Base-by-base conservation (phyloP, 2,113 vertebrate species). In the Tenrec ecaudatus region DNA sequence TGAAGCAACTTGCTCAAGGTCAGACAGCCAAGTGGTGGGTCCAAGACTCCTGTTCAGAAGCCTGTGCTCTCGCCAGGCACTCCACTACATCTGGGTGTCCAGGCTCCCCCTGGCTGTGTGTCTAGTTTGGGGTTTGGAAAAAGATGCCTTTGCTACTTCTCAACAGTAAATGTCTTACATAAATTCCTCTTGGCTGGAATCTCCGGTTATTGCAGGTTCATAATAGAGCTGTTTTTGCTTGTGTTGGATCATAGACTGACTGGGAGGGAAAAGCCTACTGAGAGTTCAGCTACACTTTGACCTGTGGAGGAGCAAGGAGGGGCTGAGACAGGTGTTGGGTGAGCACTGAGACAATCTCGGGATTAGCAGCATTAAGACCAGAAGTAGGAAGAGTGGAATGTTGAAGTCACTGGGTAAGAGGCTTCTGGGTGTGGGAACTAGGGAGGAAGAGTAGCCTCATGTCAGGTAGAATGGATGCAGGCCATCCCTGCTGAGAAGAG, bases 311-410 rank as follows among this genome's bases (percentile, higher is more conserved):
- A 14, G 33, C 47, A 78, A 82, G 93, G 53, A 86, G 86, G 14
- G 25, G 57, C 66, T 20, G 23, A 64, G 47, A 62, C 9, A 58
- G 80, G 82, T 75, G 19, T 38, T 12, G n/a, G 14, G 36, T n/a
- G 57, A 95, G 85, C 66, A 53, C 6, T 11, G 1, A 6, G 90
- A 64, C 60, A 58, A 25, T 58, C 89, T 40, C 58, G 43, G 91
- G 78, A 77, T 93, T 62, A 93, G 82, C n/a, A 22, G 0, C 31
- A 57, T 25, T 71, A 79, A 95, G 20, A 90, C 23, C 88, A 77
- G 82, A 83, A 78, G 62, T 86, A 69, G 85, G 75, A 88, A 80
- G 62, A 8, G 25, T 31, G 12, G 20, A 60, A 10, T 2, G 31
- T 4, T 12, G 22, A 22, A 80, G 64, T 29, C 66, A 23, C 19